A percentile compares a stretch with the other conserved stretches of the same genome.
Evolutionary conservation across 2,888 invertebrate species (phyloP).

Genomic region (Gortyna flavago): DNA sequence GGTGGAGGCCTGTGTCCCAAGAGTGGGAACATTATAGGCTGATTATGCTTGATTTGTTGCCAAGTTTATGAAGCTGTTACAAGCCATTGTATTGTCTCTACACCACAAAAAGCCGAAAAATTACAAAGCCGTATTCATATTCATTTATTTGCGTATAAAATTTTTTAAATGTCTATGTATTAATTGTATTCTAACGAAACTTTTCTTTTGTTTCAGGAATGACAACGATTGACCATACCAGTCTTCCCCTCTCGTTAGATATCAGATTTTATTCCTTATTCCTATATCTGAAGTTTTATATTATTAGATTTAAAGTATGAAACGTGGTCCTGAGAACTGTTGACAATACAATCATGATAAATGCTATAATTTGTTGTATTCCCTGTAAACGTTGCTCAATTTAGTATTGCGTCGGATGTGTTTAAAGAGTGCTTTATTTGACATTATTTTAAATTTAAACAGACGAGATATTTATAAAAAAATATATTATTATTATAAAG

Average conservation of each 20-base stretch:
- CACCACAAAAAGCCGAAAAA: background rate
- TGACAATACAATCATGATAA: conserved; percentile 85
- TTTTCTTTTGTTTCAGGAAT: conserved; percentile 77
- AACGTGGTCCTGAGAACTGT: conserved; percentile 85
- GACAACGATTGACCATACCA: conserved; percentile 87
- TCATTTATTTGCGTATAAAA: no score
- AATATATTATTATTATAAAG: conserved; percentile 43
- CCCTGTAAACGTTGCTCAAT: conserved; percentile 87
- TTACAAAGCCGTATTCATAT: no score
- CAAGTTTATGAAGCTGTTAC: background rate
- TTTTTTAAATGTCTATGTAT: no score
- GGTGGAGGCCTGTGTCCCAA: no score
- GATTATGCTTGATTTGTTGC: background rate
- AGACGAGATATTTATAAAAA: conserved; percentile 63
- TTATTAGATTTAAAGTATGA: conserved; percentile 83
- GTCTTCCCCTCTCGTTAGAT: conserved; percentile 89
- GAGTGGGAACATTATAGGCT: no score
- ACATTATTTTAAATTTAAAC: conserved; percentile 67
- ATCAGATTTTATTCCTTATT: conserved; percentile 87
- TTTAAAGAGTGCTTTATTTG: conserved; percentile 60
- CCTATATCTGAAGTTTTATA: conserved; percentile 88
- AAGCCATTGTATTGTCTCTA: background rate
- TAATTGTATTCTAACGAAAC: background rate
- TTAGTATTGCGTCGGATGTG: conserved; percentile 78
- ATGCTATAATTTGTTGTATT: conserved; percentile 84